phyloP scores from a whole-genome alignment of 2,113 vertebrate species.

The Ramphastos sulfuratus region DNA sequence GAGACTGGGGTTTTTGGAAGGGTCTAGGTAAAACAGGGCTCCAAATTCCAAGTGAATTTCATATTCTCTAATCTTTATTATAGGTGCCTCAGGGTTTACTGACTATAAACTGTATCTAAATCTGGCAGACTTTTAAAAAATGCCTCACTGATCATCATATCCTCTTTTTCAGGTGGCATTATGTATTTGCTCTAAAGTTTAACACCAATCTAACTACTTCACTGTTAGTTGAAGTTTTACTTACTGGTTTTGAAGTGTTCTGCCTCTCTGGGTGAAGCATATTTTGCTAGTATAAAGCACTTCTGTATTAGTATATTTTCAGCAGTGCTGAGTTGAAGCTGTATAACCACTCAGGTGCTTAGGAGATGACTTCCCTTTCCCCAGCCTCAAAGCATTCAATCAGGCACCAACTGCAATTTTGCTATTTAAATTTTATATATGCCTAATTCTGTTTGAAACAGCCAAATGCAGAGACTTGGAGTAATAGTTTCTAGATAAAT shows the following conservation, averaged over 20 bases:
- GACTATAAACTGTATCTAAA: not conserved
- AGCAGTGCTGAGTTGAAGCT: not conserved
- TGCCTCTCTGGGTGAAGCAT: not conserved
- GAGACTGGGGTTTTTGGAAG: not conserved
- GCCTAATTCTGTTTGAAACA: not conserved
- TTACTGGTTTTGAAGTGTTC: not conserved
- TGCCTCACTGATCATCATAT: not conserved
- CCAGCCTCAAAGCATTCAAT: not conserved
- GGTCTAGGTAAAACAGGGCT: not conserved
- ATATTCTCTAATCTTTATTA: not conserved
- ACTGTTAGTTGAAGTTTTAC: not conserved
- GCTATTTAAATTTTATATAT: not conserved
- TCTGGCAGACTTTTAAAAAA: not conserved
- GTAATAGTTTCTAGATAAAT: not conserved
- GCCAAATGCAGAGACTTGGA: not conserved
- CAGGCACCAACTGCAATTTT: not conserved
- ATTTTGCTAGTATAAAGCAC: not conserved
- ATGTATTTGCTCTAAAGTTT: not conserved
- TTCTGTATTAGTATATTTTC: not conserved
- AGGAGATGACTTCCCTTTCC: not conserved
- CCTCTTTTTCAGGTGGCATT: not conserved
- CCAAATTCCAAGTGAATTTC: not conserved
- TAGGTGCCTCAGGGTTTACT: not conserved
- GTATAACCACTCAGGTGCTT: not conserved
- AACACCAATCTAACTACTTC: not conserved